These are phyloP conservation scores for Melipona beecheii DNA, from an alignment of 2,888 invertebrate species.

Conservation along the genomic window DNA sequence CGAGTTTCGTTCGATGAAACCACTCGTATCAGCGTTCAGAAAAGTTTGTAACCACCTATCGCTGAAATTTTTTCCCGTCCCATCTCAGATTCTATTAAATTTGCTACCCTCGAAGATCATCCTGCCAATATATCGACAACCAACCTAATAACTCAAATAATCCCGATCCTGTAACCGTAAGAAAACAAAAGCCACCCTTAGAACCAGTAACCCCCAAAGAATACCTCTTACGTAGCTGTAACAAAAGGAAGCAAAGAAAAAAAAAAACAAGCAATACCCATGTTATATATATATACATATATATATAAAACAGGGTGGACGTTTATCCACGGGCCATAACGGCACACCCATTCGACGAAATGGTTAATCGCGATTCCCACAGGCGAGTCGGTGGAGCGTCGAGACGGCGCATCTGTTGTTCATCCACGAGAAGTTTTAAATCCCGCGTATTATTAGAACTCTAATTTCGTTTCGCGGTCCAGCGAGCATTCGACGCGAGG, in stretches of 20 bases:
- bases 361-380: conserved; percentile 48
- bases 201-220: neutral
- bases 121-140: neutral
- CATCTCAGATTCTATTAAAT: neutral
- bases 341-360: neutral
- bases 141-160: neutral
- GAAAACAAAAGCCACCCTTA: neutral
- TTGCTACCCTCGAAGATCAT: neutral
- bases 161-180: no score
- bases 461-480: conserved; percentile 76
- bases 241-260: neutral
- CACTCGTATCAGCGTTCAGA: no score
- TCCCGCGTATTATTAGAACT: conserved; percentile 73
- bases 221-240: neutral
- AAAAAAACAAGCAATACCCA: neutral
- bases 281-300: no score
- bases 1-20: no score
- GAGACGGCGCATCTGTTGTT: conserved; percentile 66
- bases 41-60: no score
- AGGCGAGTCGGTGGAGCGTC: conserved; percentile 15
- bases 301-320: neutral
- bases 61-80: neutral
- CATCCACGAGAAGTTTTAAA: conserved; percentile 68
- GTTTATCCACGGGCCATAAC: neutral
- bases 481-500: conserved; percentile 66